phyloP scores from a whole-genome alignment of 2,888 invertebrate species.

The Microchrysa polita region DNA sequence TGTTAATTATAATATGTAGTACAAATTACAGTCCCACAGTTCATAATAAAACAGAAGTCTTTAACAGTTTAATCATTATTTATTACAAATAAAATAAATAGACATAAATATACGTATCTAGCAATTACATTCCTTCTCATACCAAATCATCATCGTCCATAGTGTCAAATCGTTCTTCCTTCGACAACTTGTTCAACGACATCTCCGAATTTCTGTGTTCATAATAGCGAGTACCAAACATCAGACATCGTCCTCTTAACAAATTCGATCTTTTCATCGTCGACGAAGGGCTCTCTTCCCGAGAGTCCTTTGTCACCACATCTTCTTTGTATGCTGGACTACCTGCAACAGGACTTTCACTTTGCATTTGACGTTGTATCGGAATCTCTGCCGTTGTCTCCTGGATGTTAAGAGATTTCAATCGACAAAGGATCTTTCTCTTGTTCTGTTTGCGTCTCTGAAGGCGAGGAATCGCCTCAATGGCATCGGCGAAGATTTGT shows the following conservation, averaged over 20 bases:
- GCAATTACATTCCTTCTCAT: neutral
- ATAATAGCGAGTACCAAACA: constrained; percentile 22
- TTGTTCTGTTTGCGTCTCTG: constrained; percentile 3
- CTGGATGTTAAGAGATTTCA: constrained; percentile 12
- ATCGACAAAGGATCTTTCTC: neutral
- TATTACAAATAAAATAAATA: no score
- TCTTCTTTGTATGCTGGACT: no score
- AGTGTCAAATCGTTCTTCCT: no score
- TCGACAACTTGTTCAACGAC: neutral
- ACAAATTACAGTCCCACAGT: no score
- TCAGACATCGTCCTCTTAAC: constrained; percentile 13
- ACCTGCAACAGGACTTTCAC: neutral
- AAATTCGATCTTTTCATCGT: neutral
- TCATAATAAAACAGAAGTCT: no score
- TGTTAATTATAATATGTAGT: no score
- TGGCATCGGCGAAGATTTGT: constrained; percentile 31
- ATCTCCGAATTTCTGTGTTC: neutral
- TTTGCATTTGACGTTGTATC: neutral
- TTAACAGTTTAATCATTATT: no score
- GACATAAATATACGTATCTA: no score
- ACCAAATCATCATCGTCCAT: neutral
- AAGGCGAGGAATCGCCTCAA: constrained; percentile 11
- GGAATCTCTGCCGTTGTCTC: neutral
- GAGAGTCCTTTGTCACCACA: no score
- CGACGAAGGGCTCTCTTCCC: neutral